Evolutionary conservation across 2,113 vertebrate genomes (phyloP).

Genomic region (Erythrolamprus reginae): DNA sequence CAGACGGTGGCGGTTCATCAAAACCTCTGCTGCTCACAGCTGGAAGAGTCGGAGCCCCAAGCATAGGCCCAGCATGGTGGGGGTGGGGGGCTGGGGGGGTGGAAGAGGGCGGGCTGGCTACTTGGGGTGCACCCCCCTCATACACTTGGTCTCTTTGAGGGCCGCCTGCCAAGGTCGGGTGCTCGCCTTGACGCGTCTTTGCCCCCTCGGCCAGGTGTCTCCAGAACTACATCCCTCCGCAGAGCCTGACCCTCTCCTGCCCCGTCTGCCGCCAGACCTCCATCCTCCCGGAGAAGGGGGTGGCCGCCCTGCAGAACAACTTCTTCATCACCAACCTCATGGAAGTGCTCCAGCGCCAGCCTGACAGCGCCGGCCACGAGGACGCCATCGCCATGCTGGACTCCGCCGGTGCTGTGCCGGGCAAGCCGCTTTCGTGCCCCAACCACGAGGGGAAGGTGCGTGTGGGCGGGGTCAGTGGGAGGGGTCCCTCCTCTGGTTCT

Average conservation of each 20-base stretch:
- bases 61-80: background rate
- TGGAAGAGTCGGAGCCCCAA: background rate
- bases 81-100: background rate
- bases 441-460: slow-evolving; percentile 92
- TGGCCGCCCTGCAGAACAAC: slow-evolving; percentile 90
- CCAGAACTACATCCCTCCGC: slow-evolving; percentile 92
- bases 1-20: background rate
- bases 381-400: slow-evolving; percentile 67
- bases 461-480: background rate
- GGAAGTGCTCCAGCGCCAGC: slow-evolving; percentile 88
- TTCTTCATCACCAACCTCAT: slow-evolving; percentile 97
- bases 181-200: background rate
- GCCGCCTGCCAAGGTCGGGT: background rate
- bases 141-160: background rate
- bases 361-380: slow-evolving; percentile 68
- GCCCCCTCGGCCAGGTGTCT: slow-evolving; percentile 75
- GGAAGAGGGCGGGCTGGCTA: background rate
- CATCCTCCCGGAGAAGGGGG: slow-evolving; percentile 89
- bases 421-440: slow-evolving; percentile 86
- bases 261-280: slow-evolving; percentile 93
- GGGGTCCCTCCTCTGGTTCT: background rate
- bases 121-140: background rate
- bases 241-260: slow-evolving; percentile 89
- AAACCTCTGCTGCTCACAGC: background rate
- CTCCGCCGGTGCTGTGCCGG: slow-evolving; percentile 77